These are phyloP conservation scores for Heliconius charithonia DNA, from an alignment of 2,888 invertebrate species.

Conservation along the genomic window DNA sequence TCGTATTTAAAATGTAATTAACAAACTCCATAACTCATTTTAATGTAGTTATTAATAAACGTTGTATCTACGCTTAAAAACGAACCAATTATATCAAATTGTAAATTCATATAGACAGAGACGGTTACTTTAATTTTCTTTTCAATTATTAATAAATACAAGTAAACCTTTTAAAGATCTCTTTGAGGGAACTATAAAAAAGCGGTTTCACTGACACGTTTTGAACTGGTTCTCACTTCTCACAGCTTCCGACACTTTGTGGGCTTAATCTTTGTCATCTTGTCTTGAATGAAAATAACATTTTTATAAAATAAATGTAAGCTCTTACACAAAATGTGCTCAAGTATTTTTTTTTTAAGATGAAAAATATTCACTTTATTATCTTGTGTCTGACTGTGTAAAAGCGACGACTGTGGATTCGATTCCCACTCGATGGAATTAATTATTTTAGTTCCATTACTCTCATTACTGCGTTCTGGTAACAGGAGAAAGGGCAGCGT, in stretches of 20 bases:
- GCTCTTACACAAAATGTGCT: not conserved
- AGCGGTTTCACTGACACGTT: conserved; percentile 16
- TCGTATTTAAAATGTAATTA: not conserved
- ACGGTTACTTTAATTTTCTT: not conserved
- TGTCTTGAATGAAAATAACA: conserved; percentile 14
- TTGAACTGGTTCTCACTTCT: conserved; percentile 27
- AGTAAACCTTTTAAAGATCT: not conserved
- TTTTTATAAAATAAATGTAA: conserved; percentile 18
- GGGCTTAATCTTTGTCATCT: conserved; percentile 24
- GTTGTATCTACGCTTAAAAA: not conserved
- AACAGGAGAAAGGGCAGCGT: too few species aligned
- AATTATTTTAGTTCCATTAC: not conserved
- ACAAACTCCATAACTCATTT: not conserved
- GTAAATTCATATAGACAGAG: not conserved
- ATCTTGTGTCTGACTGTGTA: not conserved
- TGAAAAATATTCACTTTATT: not conserved
- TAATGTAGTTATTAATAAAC: conserved; percentile 1
- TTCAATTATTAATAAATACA: not conserved
- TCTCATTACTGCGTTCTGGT: not conserved
- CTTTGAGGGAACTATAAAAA: conserved; percentile 12
- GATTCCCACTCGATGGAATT: too few species aligned
- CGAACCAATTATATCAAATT: conserved; percentile 2
- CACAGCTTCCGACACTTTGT: conserved; percentile 20
- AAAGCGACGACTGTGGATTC: not conserved
- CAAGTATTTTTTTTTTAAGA: not conserved